Percentiles rank a stretch among this genome's conserved stretches.
Conservation (phyloP, 35 echinoderm and acorn worm species). For the Anneissia japonica region DNA sequence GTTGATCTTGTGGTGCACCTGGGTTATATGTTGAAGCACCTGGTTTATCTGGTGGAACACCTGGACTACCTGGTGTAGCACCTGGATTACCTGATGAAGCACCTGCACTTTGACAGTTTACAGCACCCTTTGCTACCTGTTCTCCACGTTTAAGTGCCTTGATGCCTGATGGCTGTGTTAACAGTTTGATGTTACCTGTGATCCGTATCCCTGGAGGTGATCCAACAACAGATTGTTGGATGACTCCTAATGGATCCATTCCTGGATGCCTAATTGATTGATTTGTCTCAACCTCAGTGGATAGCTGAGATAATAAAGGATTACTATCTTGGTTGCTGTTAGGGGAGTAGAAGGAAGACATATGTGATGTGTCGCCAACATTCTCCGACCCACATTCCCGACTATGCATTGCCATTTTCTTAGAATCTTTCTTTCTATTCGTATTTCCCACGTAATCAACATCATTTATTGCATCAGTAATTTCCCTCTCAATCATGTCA, state of each 20-base stretch:
- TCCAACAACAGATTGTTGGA: not conserved
- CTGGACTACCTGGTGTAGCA: not conserved
- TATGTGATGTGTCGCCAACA: not conserved
- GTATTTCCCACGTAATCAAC: not conserved
- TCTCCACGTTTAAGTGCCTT: not conserved
- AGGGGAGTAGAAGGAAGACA: slow-evolving; percentile 6
- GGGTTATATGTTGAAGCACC: too few relatives aligned
- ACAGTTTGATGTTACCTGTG: slow-evolving; percentile 25
- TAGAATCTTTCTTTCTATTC: not conserved
- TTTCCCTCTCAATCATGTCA: not conserved
- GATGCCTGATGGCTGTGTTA: slow-evolving; percentile 23
- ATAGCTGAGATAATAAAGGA: not conserved
- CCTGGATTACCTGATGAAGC: not conserved
- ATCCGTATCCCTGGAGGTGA: slow-evolving; percentile 24
- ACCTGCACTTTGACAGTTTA: not conserved
- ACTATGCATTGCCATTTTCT: not conserved
- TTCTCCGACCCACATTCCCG: not conserved
- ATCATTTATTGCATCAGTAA: not conserved
- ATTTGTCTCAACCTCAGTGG: not conserved
- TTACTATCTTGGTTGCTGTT: not conserved
- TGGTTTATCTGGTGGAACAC: not conserved
- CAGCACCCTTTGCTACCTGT: not conserved
- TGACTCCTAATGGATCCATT: not conserved
- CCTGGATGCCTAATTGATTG: not conserved
- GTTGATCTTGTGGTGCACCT: too few relatives aligned